phyloP scores from a whole-genome alignment of 2,888 invertebrate species.

The Thera obeliscata region DNA sequence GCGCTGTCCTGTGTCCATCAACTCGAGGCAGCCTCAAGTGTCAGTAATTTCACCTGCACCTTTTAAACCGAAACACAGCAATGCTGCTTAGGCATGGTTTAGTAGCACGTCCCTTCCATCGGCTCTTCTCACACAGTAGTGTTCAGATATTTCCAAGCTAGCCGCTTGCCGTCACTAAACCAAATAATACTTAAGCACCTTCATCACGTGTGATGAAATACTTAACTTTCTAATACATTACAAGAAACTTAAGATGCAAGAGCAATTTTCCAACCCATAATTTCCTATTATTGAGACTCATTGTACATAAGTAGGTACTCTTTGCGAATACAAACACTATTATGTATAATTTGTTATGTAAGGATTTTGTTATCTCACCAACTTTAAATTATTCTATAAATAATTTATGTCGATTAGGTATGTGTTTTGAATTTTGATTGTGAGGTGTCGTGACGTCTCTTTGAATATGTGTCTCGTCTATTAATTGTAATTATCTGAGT shows the following conservation, averaged over 20 bases:
- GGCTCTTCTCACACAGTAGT: no score
- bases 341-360: slow-evolving; percentile 8
- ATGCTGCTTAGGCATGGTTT: neutral
- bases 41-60: no score
- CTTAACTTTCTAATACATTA: slow-evolving; percentile 13
- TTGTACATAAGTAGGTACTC: slow-evolving; percentile 13
- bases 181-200: neutral
- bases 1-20: no score
- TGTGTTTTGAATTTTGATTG: neutral
- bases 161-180: neutral
- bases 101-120: no score
- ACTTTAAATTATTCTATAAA: neutral
- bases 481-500: neutral
- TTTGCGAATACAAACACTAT: slow-evolving; percentile 5
- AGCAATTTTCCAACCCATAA: slow-evolving; percentile 19
- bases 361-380: neutral
- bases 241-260: slow-evolving; percentile 19
- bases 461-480: neutral
- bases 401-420: neutral
- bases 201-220: neutral
- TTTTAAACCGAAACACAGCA: no score
- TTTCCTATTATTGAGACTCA: slow-evolving; percentile 17
- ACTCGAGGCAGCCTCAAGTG: no score
- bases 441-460: neutral
- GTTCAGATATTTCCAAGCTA: no score